A percentile compares a stretch with the other conserved stretches of the same genome.
These are phyloP conservation scores for Carassius auratus DNA, from an alignment of 2,113 vertebrate genomes.

Conservation along the genomic window DNA sequence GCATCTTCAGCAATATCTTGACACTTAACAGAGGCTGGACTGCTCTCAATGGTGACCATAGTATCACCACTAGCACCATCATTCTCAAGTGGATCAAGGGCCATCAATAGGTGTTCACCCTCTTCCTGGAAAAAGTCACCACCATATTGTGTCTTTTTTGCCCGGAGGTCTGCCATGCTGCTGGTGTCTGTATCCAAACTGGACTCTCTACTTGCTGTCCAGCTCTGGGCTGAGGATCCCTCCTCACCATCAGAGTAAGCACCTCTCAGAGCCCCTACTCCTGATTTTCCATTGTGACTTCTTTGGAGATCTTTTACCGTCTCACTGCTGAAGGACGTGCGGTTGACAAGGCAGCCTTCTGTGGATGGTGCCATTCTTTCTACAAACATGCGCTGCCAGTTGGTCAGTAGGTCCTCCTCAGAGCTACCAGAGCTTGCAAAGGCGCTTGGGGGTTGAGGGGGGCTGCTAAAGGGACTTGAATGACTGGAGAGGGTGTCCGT, in stretches of 20 bases:
- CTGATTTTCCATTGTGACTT: conserved; percentile 70
- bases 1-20: conserved; percentile 74
- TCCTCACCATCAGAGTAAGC: conserved; percentile 83
- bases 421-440: conserved; percentile 88
- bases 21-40: conserved; percentile 54
- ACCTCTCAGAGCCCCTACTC: conserved; percentile 31
- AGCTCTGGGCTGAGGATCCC: conserved; percentile 78
- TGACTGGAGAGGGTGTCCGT: conserved; percentile 77
- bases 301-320: conserved; percentile 81
- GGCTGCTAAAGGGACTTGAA: conserved; percentile 85
- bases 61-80: conserved; percentile 63
- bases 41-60: conserved; percentile 58
- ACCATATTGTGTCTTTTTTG: conserved; percentile 73
- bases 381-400: conserved; percentile 95
- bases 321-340: conserved; percentile 86
- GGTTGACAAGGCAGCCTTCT: conserved; percentile 75
- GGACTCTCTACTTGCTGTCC: conserved; percentile 83
- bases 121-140: conserved; percentile 77
- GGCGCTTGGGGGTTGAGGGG: conserved; percentile 79
- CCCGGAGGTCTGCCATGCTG: conserved; percentile 67
- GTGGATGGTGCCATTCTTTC: conserved; percentile 84
- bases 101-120: conserved; percentile 75
- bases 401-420: conserved; percentile 90
- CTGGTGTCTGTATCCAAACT: conserved; percentile 83
- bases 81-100: conserved; percentile 59